Evolutionary conservation across 2,113 vertebrate species (phyloP).

Genomic region (Hydrolagus affinis): DNA sequence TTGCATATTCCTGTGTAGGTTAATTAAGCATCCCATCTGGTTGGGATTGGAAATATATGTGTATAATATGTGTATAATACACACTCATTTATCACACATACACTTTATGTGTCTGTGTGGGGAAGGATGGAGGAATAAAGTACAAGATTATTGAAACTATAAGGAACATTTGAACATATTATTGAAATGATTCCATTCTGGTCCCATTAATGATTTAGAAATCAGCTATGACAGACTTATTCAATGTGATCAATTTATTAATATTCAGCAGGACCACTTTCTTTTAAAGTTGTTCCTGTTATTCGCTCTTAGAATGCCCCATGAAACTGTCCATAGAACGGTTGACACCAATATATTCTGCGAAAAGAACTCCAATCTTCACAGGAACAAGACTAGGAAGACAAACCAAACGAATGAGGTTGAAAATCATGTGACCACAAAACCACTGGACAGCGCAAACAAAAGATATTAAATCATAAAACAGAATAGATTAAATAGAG

Average conservation of each 20-base stretch:
- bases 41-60: too few species aligned
- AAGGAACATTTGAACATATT: neutral
- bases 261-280: neutral
- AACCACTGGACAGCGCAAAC: neutral
- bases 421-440: neutral
- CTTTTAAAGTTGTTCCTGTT: neutral
- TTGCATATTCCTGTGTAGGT: too few species aligned
- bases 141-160: too few species aligned
- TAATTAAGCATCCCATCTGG: too few species aligned
- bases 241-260: neutral
- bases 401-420: constrained; percentile 2
- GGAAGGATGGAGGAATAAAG: too few species aligned
- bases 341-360: constrained; percentile 41
- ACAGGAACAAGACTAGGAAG: constrained; percentile 40
- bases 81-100: too few species aligned
- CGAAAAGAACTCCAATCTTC: constrained; percentile 39
- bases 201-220: neutral
- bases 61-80: too few species aligned
- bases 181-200: neutral
- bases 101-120: too few species aligned
- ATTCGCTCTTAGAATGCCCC: constrained; percentile 33
- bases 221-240: neutral
- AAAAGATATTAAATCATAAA: neutral
- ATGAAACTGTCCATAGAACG: constrained; percentile 27
- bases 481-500: too few species aligned